These are phyloP conservation scores for Trissonchulus latispiculum DNA, from an alignment of 2,888 invertebrate genomes.

Conservation along the genomic window DNA sequence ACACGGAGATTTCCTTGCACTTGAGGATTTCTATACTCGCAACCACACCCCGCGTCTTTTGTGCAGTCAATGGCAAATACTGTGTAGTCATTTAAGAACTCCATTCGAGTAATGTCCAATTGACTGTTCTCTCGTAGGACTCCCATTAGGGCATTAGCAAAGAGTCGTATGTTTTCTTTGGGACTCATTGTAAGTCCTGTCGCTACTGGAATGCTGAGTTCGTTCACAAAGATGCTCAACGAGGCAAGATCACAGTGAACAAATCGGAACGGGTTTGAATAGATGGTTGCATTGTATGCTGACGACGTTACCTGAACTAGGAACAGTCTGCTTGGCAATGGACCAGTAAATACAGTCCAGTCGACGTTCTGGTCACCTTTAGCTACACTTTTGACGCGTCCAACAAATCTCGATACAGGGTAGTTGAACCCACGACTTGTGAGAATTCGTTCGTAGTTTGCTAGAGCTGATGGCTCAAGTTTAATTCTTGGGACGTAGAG, in stretches of 20 bases:
- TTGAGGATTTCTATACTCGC: neutral
- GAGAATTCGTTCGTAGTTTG: neutral
- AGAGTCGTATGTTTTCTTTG: neutral
- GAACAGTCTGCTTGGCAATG: neutral
- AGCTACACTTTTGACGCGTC: neutral
- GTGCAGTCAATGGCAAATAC: neutral
- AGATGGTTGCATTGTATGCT: neutral
- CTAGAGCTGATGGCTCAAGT: neutral
- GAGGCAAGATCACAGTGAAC: neutral
- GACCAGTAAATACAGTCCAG: neutral
- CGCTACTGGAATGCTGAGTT: neutral
- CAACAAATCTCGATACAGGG: neutral
- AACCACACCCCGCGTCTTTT: neutral
- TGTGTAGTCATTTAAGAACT: neutral
- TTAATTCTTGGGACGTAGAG: neutral
- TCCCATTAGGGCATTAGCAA: neutral
- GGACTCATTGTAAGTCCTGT: neutral
- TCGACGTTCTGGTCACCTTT: neutral
- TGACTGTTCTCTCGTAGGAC: neutral
- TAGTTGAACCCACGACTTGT: neutral
- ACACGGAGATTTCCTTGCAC: neutral
- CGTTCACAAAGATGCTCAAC: neutral
- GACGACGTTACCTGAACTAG: neutral
- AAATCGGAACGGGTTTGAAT: neutral
- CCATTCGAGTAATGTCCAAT: neutral